Conservation (phyloP, 1,140 invertebrate species). For the Diprion similis region DNA sequence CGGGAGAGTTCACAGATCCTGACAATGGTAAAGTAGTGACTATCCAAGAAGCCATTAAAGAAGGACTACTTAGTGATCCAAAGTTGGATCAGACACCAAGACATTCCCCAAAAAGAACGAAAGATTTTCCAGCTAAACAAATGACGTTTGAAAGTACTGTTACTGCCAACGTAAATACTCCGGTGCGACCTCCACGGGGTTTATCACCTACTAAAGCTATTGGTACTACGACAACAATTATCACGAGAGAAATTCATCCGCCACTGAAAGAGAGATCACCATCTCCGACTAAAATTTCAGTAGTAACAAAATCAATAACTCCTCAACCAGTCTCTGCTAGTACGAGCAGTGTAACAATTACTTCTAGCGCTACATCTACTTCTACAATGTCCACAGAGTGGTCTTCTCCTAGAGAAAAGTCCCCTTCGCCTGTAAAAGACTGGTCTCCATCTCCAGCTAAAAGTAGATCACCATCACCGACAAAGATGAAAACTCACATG, state of each 20-base stretch:
- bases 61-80: conserved; percentile 71
- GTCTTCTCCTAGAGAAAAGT: not conserved
- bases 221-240: conserved; percentile 50
- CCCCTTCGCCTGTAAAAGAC: conserved; percentile 8
- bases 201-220: conserved; percentile 51
- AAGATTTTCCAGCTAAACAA: conserved; percentile 38
- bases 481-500: conserved; percentile 25
- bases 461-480: conserved; percentile 22
- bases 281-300: conserved; percentile 20
- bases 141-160: conserved; percentile 42
- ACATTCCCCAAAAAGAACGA: conserved; percentile 34
- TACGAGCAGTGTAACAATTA: conserved; percentile 7
- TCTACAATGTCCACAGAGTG: not conserved
- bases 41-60: conserved; percentile 82
- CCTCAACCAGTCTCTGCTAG: not conserved
- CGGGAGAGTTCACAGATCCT: conserved; percentile 81
- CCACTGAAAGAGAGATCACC: conserved; percentile 23
- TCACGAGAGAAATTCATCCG: conserved; percentile 28
- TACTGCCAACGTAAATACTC: conserved; percentile 29
- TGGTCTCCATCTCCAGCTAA: not conserved
- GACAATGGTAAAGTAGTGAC: conserved; percentile 76
- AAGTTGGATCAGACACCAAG: conserved; percentile 38
- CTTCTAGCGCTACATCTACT: conserved; percentile 9
- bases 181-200: conserved; percentile 30
- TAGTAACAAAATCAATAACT: not conserved